Conservation (phyloP, 2,797 vertebrate genomes). For the Knipowitschia caucasica region DNA sequence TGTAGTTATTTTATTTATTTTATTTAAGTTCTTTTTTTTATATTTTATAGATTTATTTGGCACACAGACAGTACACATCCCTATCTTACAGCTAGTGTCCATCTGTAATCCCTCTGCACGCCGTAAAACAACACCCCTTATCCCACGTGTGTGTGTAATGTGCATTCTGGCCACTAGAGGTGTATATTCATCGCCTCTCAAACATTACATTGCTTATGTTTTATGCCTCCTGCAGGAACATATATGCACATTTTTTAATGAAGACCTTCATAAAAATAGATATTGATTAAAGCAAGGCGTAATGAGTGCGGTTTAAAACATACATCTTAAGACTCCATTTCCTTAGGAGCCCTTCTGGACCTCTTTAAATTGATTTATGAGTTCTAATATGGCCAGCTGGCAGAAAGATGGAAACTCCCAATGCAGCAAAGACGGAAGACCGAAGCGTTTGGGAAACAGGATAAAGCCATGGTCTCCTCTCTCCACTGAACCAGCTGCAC, state of each 20-base stretch:
- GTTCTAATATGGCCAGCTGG: neutral
- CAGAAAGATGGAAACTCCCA: slow-evolving; percentile 1
- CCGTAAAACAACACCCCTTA: no score
- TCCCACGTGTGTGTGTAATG: no score
- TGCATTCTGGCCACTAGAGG: neutral
- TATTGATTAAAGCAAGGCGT: slow-evolving; percentile 29
- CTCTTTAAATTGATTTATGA: slow-evolving; percentile 9
- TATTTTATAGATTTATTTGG: no score
- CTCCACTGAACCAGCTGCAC: slow-evolving; percentile 31
- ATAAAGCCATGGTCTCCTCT: slow-evolving; percentile 34
- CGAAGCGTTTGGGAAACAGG: slow-evolving; percentile 7
- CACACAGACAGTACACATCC: no score
- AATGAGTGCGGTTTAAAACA: slow-evolving; percentile 11
- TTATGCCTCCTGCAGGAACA: neutral
- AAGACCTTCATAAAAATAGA: slow-evolving; percentile 25
- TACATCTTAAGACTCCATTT: slow-evolving; percentile 3
- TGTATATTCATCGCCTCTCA: neutral
- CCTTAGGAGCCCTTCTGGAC: slow-evolving; percentile 4
- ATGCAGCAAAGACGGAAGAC: neutral
- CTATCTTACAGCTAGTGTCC: no score
- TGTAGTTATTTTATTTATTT: no score
- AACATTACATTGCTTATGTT: neutral
- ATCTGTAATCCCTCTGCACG: no score
- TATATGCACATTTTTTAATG: slow-evolving; percentile 25
- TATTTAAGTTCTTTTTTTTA: no score